phyloP scores from a whole-genome alignment of 2,113 vertebrate genomes.

The Pardalotus punctatus region DNA sequence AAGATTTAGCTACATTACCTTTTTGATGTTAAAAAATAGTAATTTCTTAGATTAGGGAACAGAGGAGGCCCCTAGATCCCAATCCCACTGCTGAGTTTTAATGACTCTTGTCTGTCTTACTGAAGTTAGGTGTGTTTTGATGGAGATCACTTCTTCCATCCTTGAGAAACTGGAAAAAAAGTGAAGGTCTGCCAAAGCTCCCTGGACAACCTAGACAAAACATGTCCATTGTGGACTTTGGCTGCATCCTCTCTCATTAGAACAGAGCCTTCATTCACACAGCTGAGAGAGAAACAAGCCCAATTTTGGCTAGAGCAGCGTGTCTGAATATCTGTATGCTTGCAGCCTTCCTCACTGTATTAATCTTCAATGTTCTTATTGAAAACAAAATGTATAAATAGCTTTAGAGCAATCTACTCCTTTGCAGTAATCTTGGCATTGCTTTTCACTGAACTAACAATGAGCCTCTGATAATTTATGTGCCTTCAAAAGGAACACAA shows the following conservation, averaged over 20 bases:
- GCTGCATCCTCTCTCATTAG: neutral
- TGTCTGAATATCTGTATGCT: neutral
- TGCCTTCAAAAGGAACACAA: neutral
- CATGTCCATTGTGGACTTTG: neutral
- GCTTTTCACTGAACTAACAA: neutral
- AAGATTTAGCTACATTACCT: neutral
- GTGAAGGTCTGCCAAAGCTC: neutral
- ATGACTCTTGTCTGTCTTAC: neutral
- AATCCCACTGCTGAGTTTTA: neutral
- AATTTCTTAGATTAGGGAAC: neutral
- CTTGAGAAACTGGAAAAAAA: neutral
- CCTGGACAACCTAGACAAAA: neutral
- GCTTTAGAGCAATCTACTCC: neutral
- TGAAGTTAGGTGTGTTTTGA: neutral
- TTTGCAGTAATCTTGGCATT: neutral
- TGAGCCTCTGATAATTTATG: neutral
- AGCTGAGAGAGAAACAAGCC: neutral
- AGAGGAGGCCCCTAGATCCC: neutral
- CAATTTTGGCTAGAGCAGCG: neutral
- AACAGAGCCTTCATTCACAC: neutral
- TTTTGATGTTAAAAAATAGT: neutral
- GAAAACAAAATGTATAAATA: neutral
- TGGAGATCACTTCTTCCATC: neutral
- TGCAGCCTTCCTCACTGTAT: neutral
- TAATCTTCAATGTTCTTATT: neutral